Evolutionary conservation across 2,113 vertebrate genomes (phyloP).

Genomic region (Vidua macroura): DNA sequence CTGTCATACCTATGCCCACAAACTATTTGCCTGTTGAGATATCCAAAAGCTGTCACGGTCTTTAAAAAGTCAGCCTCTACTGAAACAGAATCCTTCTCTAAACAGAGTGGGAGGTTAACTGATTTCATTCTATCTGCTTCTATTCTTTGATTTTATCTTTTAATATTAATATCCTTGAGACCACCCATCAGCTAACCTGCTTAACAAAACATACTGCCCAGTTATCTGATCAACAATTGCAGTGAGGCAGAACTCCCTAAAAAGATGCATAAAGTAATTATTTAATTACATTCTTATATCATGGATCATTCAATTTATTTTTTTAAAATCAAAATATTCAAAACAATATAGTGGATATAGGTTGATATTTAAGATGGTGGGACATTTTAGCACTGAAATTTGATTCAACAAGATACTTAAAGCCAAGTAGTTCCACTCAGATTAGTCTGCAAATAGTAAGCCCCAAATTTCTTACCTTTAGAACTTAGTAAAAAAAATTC

Average conservation of each 20-base stretch:
- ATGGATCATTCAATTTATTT: slow-evolving; percentile 8
- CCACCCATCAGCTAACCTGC: slow-evolving; percentile 87
- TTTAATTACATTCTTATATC: slow-evolving; percentile 38
- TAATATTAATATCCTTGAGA: slow-evolving; percentile 89
- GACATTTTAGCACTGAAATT: neutral
- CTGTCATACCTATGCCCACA: slow-evolving; percentile 22
- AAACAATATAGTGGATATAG: slow-evolving; percentile 16
- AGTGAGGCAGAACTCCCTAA: slow-evolving; percentile 77
- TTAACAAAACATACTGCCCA: slow-evolving; percentile 82
- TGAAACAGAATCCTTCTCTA: slow-evolving; percentile 72
- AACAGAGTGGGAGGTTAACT: slow-evolving; percentile 70
- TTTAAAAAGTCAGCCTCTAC: slow-evolving; percentile 38
- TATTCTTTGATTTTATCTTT: slow-evolving; percentile 85
- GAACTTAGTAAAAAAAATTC: neutral
- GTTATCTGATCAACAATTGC: slow-evolving; percentile 78
- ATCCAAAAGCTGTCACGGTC: slow-evolving; percentile 53
- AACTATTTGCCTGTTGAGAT: slow-evolving; percentile 41
- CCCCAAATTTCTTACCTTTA: neutral
- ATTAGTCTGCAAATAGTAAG: neutral
- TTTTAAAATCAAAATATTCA: slow-evolving; percentile 8
- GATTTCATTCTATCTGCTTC: slow-evolving; percentile 55
- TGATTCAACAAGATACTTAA: neutral
- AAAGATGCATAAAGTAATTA: slow-evolving; percentile 57
- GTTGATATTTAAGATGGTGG: neutral
- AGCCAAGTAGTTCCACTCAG: neutral